Evolutionary conservation across 1,140 invertebrate species (phyloP).

Genomic region (Ceratosolen fusciceps): DNA sequence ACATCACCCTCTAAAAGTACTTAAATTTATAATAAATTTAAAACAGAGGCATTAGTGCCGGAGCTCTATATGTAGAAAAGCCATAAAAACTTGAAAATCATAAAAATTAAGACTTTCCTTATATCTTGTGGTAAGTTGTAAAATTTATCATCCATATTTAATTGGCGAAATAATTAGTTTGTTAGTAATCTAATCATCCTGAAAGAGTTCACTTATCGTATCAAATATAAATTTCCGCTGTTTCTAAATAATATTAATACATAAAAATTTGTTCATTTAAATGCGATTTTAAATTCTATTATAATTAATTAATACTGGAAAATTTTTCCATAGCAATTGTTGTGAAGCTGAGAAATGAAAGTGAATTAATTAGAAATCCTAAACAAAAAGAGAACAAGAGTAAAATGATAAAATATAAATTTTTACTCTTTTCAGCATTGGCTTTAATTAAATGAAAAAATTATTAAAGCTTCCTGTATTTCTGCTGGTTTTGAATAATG

Average conservation of each 20-base stretch:
- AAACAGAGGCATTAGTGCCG: neutral
- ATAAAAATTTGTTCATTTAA: too few species aligned
- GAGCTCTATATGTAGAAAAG: neutral
- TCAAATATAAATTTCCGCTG: neutral
- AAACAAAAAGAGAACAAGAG: too few species aligned
- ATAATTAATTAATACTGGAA: too few species aligned
- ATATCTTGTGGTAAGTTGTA: neutral
- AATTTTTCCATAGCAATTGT: too few species aligned
- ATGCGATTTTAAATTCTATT: too few species aligned
- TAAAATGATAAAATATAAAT: too few species aligned
- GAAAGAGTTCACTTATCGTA: neutral
- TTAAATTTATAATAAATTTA: neutral
- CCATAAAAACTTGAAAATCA: neutral
- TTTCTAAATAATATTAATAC: neutral
- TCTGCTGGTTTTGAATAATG: too few species aligned
- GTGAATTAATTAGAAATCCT: too few species aligned
- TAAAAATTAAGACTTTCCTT: constrained; percentile 2
- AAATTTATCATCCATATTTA: neutral
- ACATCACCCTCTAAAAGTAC: neutral
- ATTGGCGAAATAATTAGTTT: neutral
- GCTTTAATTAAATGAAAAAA: too few species aligned
- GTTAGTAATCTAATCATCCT: neutral
- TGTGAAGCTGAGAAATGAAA: too few species aligned
- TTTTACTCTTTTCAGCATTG: too few species aligned
- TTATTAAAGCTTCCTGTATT: too few species aligned